Evolutionary conservation across 2,113 vertebrate genomes (phyloP).

Genomic region (Zosterops lateralis): DNA sequence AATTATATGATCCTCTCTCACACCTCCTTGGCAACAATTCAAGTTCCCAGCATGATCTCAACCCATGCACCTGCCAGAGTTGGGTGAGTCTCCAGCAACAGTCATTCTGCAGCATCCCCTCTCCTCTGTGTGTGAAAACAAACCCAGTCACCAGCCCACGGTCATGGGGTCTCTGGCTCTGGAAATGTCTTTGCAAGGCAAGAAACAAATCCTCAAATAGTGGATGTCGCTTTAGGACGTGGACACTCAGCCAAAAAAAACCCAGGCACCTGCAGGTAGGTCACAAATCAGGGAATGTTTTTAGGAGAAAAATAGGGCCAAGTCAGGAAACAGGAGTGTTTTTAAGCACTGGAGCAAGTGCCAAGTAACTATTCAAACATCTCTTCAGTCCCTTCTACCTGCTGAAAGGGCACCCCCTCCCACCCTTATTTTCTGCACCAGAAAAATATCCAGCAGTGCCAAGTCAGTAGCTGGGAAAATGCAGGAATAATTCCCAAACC

Average conservation of each 20-base stretch:
- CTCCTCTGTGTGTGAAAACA: neutral
- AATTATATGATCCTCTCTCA: neutral
- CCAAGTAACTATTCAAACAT: neutral
- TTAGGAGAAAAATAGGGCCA: neutral
- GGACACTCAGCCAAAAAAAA: slow-evolving; percentile 3
- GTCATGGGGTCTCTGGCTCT: neutral
- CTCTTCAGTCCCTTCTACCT: neutral
- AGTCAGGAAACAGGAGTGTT: neutral
- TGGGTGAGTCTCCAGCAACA: neutral
- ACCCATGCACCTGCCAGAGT: neutral
- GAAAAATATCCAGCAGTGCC: neutral
- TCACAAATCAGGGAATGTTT: neutral
- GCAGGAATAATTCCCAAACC: neutral
- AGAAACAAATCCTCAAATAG: neutral
- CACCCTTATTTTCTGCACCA: neutral
- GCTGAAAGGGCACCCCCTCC: neutral
- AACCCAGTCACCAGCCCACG: neutral
- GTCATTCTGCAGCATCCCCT: neutral
- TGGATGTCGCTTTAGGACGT: neutral
- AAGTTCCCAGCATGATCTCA: neutral
- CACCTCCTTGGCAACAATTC: neutral
- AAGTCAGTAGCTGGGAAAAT: neutral
- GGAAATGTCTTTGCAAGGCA: neutral
- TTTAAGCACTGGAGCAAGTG: neutral
- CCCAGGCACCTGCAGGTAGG: neutral